Evolutionary conservation across 2,888 invertebrate genomes (phyloP).

Genomic region (Leistus spinibarbis): DNA sequence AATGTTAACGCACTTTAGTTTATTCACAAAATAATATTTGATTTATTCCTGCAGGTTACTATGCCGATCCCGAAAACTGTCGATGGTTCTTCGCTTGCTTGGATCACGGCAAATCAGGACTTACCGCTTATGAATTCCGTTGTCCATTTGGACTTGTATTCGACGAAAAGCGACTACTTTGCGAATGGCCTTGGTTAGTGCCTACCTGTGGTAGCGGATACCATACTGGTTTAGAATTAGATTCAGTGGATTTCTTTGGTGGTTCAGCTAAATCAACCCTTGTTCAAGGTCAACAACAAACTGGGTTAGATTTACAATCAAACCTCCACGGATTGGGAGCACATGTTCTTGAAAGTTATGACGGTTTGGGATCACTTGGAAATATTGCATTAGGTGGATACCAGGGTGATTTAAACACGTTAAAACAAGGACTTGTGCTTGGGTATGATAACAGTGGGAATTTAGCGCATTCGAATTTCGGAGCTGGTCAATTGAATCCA

Average conservation of each 20-base stretch:
- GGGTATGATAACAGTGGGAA: slow-evolving; percentile 8
- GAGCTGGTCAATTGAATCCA: background rate
- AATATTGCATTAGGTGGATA: slow-evolving; percentile 49
- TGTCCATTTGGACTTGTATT: slow-evolving; percentile 82
- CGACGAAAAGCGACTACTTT: slow-evolving; percentile 70
- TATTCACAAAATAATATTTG: background rate
- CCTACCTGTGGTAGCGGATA: slow-evolving; percentile 55
- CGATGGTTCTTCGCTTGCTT: slow-evolving; percentile 85
- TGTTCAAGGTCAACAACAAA: background rate
- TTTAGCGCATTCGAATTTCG: slow-evolving; percentile 2
- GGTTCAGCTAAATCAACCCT: slow-evolving; percentile 30
- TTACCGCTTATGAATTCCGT: slow-evolving; percentile 78
- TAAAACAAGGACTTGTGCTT: slow-evolving; percentile 3
- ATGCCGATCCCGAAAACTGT: slow-evolving; percentile 80
- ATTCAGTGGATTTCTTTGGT: slow-evolving; percentile 47
- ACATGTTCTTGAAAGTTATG: slow-evolving; percentile 48
- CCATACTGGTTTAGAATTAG: slow-evolving; percentile 19
- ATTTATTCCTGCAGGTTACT: slow-evolving; percentile 65
- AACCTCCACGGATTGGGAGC: background rate
- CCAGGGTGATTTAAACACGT: slow-evolving; percentile 43
- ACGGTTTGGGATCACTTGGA: slow-evolving; percentile 52
- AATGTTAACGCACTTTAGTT: too few relatives aligned
- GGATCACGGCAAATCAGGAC: slow-evolving; percentile 67
- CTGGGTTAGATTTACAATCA: background rate
- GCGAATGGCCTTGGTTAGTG: slow-evolving; percentile 83